Conservation (phyloP, 2,888 invertebrate genomes). For the Andrena fulva region DNA sequence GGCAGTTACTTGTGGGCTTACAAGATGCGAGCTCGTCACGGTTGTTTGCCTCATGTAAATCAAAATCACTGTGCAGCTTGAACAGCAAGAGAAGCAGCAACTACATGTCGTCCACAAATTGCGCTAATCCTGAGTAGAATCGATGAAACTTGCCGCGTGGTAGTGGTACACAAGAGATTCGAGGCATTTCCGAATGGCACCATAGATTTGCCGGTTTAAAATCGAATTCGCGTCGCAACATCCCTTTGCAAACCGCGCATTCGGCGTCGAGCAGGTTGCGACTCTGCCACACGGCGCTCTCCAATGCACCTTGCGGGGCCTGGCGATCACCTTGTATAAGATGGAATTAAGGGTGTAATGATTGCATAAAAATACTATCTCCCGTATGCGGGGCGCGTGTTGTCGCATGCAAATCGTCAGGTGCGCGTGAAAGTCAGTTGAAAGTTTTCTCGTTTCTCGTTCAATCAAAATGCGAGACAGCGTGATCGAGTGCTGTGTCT, state of each 20-base stretch:
- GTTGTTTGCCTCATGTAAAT: constrained; percentile 40
- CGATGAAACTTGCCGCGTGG: constrained; percentile 26
- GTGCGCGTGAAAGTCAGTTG: constrained; percentile 26
- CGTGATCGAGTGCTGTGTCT: constrained; percentile 72
- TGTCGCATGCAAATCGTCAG: constrained; percentile 54
- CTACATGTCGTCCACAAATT: constrained; percentile 34
- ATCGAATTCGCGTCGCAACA: background rate
- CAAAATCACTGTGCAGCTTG: constrained; percentile 32
- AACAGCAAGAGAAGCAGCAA: background rate
- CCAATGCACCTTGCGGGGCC: background rate
- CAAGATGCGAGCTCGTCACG: constrained; percentile 17
- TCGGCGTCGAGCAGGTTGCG: background rate
- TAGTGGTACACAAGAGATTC: background rate
- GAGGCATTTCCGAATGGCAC: background rate
- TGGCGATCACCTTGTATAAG: too few species aligned
- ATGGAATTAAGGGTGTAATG: constrained; percentile 16
- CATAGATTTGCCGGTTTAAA: background rate
- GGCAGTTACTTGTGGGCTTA: constrained; percentile 34
- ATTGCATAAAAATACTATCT: constrained; percentile 33
- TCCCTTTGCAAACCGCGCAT: background rate
- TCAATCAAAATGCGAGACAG: constrained; percentile 77
- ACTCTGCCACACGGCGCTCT: background rate
- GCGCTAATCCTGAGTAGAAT: constrained; percentile 32
- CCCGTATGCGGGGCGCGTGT: constrained; percentile 19
- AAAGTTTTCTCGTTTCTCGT: constrained; percentile 61